phyloP scores from a whole-genome alignment of 2,113 vertebrate genomes.

The Azemiops feae region DNA sequence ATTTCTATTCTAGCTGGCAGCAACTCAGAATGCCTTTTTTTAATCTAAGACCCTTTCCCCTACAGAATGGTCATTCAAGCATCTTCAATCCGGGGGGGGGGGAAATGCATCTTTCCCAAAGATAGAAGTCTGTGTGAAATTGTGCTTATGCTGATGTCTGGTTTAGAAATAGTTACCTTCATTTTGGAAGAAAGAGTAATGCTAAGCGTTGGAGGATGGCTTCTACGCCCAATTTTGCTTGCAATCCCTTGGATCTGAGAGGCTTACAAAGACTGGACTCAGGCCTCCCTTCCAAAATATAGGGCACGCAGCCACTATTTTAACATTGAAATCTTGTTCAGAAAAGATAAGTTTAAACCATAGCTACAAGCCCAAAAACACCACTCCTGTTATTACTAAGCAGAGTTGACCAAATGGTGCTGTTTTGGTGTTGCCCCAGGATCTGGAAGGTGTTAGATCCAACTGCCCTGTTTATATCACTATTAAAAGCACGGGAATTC shows the following conservation, averaged over 20 bases:
- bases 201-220: not conserved
- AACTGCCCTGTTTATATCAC: not conserved
- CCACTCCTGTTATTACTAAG: not conserved
- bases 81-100: not conserved
- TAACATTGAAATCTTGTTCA: not conserved
- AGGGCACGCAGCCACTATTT: not conserved
- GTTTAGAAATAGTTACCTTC: not conserved
- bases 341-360: not conserved
- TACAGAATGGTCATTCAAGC: not conserved
- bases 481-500: not conserved
- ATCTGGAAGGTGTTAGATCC: not conserved
- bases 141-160: not conserved
- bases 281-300: not conserved
- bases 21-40: not conserved
- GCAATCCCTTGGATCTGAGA: not conserved
- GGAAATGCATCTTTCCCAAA: not conserved
- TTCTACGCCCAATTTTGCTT: not conserved
- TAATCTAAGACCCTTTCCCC: not conserved
- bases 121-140: not conserved
- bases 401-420: not conserved
- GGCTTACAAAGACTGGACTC: not conserved
- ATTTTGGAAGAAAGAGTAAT: not conserved
- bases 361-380: not conserved
- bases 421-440: not conserved
- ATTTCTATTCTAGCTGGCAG: not conserved